These are phyloP conservation scores for Streblospio benedicti DNA, from an alignment of 1,140 invertebrate species.

Conservation along the genomic window DNA sequence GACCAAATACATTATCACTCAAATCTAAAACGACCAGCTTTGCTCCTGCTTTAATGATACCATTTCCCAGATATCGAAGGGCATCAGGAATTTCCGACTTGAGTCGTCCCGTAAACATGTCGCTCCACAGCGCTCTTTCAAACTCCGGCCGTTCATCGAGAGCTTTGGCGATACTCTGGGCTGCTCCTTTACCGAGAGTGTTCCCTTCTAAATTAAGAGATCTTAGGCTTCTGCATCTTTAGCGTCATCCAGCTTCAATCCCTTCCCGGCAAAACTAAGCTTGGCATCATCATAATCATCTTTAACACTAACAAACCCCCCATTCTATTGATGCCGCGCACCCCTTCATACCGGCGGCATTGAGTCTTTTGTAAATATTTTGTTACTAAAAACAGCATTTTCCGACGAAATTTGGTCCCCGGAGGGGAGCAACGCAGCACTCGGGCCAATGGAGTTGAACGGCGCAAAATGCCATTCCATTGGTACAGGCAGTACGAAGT, in stretches of 20 bases:
- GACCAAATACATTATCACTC: constrained; percentile 97
- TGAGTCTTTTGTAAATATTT: too few species aligned
- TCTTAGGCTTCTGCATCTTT: constrained; percentile 34
- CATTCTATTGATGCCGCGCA: too few species aligned
- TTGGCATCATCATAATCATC: too few species aligned
- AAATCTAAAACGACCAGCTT: constrained; percentile 78
- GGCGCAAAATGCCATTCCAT: too few species aligned
- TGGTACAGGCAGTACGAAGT: too few species aligned
- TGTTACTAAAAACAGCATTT: too few species aligned
- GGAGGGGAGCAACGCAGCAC: too few species aligned
- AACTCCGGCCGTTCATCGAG: constrained; percentile 67
- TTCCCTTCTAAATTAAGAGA: constrained; percentile 80
- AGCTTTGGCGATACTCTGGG: constrained; percentile 70
- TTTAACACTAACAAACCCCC: too few species aligned
- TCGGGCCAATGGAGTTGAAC: too few species aligned
- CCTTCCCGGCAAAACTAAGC: constrained; percentile 2
- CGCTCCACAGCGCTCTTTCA: constrained; percentile 81
- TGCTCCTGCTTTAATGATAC: constrained; percentile 69
- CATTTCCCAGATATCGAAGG: constrained; percentile 68
- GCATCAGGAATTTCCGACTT: constrained; percentile 91
- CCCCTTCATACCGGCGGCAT: too few species aligned
- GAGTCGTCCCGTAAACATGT: constrained; percentile 79
- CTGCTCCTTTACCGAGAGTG: constrained; percentile 80
- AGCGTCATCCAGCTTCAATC: constrained; percentile 1
- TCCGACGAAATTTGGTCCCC: too few species aligned